Percentiles rank a stretch among this genome's conserved stretches.
Conservation (phyloP, 2,113 vertebrate genomes). For the Collichthys lucidus region DNA sequence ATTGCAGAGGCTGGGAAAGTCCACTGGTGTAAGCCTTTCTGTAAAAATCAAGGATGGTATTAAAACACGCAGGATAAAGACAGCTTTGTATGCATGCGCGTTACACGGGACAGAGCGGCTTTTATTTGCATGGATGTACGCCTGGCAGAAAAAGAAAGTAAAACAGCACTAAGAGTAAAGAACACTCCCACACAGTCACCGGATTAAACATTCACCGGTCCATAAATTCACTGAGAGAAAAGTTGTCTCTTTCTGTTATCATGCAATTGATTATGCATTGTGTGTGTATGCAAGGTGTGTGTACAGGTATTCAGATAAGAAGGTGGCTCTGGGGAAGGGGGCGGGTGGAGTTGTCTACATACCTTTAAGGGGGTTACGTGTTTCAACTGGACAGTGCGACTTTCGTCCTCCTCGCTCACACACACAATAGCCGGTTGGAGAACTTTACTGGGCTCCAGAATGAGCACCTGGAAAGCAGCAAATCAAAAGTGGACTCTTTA, state of each 20-base stretch:
- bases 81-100: not conserved
- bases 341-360: slow-evolving; percentile 10
- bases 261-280: not conserved
- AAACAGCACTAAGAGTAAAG: not conserved
- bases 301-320: not conserved
- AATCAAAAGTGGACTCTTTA: not conserved
- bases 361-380: slow-evolving; percentile 86
- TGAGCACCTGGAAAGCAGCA: slow-evolving; percentile 87
- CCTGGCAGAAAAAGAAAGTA: not conserved
- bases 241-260: not conserved
- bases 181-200: not conserved
- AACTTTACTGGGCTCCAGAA: slow-evolving; percentile 89
- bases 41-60: slow-evolving; percentile 34
- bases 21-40: slow-evolving; percentile 89
- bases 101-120: not conserved
- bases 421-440: slow-evolving; percentile 85
- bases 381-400: slow-evolving; percentile 82
- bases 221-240: not conserved
- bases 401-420: slow-evolving; percentile 79
- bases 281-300: not conserved
- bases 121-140: not conserved
- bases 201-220: slow-evolving; percentile 19
- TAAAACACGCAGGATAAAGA: not conserved
- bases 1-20: slow-evolving; percentile 86
- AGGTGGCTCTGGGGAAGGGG: not conserved